Conservation (phyloP, 1,140 invertebrate genomes). For the Diabrotica virgifera region DNA sequence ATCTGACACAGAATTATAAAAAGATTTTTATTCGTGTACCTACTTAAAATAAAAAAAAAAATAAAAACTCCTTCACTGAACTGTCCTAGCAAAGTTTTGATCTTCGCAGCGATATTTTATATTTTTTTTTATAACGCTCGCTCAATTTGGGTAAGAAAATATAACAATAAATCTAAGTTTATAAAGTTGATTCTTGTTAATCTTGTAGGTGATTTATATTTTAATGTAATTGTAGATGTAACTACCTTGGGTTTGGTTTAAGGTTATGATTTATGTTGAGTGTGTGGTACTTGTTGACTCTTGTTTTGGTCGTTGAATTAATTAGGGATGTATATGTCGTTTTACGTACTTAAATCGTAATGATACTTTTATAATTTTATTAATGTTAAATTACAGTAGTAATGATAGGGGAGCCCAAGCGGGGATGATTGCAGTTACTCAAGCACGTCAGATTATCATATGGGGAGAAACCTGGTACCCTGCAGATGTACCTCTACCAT, state of each 20-base stretch:
- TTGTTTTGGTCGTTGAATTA: slow-evolving; percentile 10
- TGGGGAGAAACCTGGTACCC: too few species aligned
- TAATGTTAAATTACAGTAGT: too few species aligned
- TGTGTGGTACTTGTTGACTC: background rate
- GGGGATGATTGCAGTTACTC: too few species aligned
- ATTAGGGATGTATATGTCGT: slow-evolving; percentile 6
- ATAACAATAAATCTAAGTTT: slow-evolving; percentile 20
- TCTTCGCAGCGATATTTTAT: slow-evolving; percentile 13
- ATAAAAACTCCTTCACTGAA: background rate
- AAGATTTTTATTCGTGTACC: too few species aligned
- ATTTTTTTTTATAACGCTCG: slow-evolving; percentile 11
- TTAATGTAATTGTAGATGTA: slow-evolving; percentile 16
- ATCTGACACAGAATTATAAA: too few species aligned
- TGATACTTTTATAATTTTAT: too few species aligned
- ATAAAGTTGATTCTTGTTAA: slow-evolving; percentile 12
- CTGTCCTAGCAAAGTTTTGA: slow-evolving; percentile 6
- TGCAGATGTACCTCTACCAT: too few species aligned
- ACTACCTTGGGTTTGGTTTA: background rate
- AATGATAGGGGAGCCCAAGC: too few species aligned
- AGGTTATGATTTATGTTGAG: background rate
- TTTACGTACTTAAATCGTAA: background rate
- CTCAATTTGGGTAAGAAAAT: slow-evolving; percentile 17
- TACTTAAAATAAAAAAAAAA: too few species aligned
- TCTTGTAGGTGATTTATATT: slow-evolving; percentile 18
- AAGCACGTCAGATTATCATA: too few species aligned